A percentile compares a stretch with the other conserved stretches of the same genome.
Evolutionary conservation across 1,140 invertebrate species (phyloP).

Genomic region (Gryon sp.): DNA sequence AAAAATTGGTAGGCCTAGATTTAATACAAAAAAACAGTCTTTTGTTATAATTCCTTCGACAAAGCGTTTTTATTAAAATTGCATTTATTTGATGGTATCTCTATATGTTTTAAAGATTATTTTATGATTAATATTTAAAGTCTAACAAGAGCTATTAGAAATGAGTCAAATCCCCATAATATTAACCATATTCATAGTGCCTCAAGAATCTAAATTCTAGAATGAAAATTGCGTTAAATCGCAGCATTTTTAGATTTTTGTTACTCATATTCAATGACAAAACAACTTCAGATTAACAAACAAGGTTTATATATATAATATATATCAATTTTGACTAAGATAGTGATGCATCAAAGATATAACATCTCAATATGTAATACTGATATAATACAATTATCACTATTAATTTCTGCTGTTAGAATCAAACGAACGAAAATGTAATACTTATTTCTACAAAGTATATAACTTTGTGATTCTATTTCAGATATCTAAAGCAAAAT

Average conservation of each 20-base stretch:
- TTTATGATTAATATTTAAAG: no score
- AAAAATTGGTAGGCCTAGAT: no score
- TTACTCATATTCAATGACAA: constrained; percentile 6
- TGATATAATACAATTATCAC: neutral
- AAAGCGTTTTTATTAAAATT: constrained; percentile 4
- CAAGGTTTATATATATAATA: constrained; percentile 9
- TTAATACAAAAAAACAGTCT: no score
- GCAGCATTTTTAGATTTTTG: neutral
- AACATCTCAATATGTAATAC: neutral
- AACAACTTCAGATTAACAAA: constrained; percentile 4
- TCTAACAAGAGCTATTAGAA: constrained; percentile 15
- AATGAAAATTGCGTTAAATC: neutral
- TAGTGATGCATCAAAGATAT: constrained; percentile 36
- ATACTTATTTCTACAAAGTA: neutral
- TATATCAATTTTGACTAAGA: constrained; percentile 28
- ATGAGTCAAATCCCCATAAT: constrained; percentile 9
- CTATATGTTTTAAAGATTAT: no score
- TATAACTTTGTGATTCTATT: neutral
- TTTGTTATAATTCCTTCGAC: no score
- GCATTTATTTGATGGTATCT: no score
- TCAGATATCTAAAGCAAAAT: neutral
- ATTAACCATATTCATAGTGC: constrained; percentile 12
- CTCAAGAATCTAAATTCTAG: constrained; percentile 16
- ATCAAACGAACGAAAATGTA: constrained; percentile 15
- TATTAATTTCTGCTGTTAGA: neutral